Conservation (phyloP, 23 tunicate genomes). For the Oikopleura albicans region DNA sequence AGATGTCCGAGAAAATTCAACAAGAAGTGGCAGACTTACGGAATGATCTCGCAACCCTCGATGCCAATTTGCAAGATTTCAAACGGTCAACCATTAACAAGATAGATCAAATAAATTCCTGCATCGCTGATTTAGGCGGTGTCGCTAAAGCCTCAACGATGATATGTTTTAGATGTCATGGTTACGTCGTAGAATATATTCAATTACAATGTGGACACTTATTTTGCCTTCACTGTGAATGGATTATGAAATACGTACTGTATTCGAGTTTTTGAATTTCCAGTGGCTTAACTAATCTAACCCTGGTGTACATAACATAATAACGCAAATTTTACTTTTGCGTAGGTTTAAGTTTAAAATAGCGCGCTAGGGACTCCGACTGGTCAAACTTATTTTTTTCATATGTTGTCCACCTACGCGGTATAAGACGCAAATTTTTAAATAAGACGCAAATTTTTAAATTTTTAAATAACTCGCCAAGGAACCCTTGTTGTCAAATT, state of each 20-base stretch:
- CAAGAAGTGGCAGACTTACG: background rate
- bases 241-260: background rate
- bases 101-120: background rate
- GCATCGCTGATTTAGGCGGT: background rate
- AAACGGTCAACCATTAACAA: background rate
- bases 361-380: too few species aligned
- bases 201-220: constrained; percentile 4
- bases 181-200: background rate
- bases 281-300: too few species aligned
- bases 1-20: background rate
- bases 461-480: too few species aligned
- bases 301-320: too few species aligned
- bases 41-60: background rate
- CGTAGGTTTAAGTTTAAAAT: too few species aligned
- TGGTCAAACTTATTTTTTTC: too few species aligned
- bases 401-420: too few species aligned
- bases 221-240: constrained; percentile 15
- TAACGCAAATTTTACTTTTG: too few species aligned
- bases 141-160: background rate
- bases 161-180: constrained; percentile 14
- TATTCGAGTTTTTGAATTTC: too few species aligned
- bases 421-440: too few species aligned
- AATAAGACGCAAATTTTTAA: too few species aligned
- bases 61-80: background rate
- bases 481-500: too few species aligned